These are phyloP conservation scores for Mobula birostris DNA, from an alignment of 2,113 vertebrate genomes.

Conservation along the genomic window DNA sequence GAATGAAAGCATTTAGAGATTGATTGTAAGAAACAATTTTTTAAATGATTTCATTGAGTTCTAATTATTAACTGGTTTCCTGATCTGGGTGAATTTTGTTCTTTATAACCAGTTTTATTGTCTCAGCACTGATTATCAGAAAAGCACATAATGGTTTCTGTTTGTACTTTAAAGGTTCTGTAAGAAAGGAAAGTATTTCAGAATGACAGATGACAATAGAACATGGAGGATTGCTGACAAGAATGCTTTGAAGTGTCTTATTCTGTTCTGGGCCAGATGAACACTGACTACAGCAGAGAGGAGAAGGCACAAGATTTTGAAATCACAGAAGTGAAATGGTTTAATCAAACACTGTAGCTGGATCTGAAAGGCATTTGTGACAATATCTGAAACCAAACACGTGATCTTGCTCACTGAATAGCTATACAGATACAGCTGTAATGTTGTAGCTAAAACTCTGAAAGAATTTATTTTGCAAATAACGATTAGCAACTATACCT, in stretches of 20 bases:
- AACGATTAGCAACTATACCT: conserved; percentile 12
- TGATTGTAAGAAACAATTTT: not conserved
- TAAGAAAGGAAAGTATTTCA: conserved; percentile 67
- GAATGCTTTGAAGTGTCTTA: conserved; percentile 50
- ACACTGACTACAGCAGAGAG: conserved; percentile 50
- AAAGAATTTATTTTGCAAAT: conserved; percentile 41
- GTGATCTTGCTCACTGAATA: conserved; percentile 50
- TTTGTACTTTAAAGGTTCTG: conserved; percentile 61
- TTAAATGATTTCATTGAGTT: not conserved
- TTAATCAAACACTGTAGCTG: conserved; percentile 50
- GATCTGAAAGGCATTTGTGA: conserved; percentile 49
- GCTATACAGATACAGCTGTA: conserved; percentile 44
- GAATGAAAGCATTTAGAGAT: not conserved
- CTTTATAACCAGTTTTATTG: not conserved
- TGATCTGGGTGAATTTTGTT: not conserved
- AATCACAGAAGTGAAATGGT: conserved; percentile 42
- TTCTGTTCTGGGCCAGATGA: conserved; percentile 57
- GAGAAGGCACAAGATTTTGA: conserved; percentile 45
- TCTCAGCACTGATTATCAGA: not conserved
- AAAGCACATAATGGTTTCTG: not conserved
- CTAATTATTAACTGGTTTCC: not conserved
- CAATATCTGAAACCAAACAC: conserved; percentile 53
- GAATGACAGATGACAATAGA: conserved; percentile 58
- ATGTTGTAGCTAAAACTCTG: conserved; percentile 54
- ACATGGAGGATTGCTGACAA: conserved; percentile 43